Base-by-base conservation (phyloP, 2,113 vertebrate species). In the Actinemys pallida region DNA sequence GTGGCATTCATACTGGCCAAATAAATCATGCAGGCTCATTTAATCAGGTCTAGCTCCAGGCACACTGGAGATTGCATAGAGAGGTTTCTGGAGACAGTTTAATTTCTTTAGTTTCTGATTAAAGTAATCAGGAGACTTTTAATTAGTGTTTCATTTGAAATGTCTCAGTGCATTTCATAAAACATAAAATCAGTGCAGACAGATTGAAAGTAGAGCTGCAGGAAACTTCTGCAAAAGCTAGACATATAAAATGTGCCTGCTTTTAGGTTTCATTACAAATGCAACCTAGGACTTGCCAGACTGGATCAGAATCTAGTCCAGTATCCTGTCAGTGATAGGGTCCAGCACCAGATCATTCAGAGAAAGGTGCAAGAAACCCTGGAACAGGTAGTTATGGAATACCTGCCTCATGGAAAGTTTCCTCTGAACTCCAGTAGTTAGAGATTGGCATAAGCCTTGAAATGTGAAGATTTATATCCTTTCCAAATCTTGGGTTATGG, bases 81-180 rank as follows among this genome's bases (percentile, higher is more conserved):
- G 86, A 91, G 11, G 8, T 88, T 93, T 31, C 45, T 82, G 25
- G 35, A 62, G 54, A 87, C 79, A 82, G 45, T 29, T 87, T 93
- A 35, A 45, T 83, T 95, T 92, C 19, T 94, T 87, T 88, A 90
- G 85, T 96, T 93, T 19, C 81, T 49, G 92, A 45, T 83, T 88
- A 85, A 72, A 72, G 47, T 52, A 83, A 57, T 90, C 8, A 27
- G 27, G 20, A 81, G 86, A 31, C 11, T 88, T 95, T 52, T 78
- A 81, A 91, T 91, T 4, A 69, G 49, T 57, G 24, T 83, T 83
- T 57, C 42, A 83, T 78, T 92, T 50, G n/a, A 94, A 42, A 29
- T 47, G 9, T 45, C 35, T 90, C 78, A 62, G 20, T 78, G 25
- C 42, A 90, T 91, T 76, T 88, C 86, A 90, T 29, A 56, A 57